These are phyloP conservation scores for Parazoanthus swiftii DNA, from an alignment of 92 coral and sea anemone species.

Conservation along the genomic window DNA sequence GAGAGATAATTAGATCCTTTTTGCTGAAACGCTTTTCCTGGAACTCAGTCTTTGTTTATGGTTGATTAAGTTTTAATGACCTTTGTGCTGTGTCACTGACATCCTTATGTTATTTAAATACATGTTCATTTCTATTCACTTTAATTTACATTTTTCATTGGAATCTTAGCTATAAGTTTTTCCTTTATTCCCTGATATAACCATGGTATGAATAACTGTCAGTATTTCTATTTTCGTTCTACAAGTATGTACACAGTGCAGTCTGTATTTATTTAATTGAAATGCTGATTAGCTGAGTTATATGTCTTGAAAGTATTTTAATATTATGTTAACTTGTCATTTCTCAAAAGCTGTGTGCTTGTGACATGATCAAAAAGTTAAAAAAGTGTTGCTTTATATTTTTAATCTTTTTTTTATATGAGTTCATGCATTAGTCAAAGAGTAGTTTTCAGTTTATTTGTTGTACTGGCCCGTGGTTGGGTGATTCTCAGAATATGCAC, in stretches of 20 bases:
- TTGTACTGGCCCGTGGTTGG: neutral
- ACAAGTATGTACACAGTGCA: neutral
- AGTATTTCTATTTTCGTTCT: neutral
- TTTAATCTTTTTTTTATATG: neutral
- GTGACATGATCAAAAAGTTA: neutral
- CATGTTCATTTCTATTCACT: neutral
- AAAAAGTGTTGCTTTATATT: neutral
- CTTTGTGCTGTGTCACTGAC: neutral
- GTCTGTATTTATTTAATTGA: too few relatives aligned
- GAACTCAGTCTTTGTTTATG: neutral
- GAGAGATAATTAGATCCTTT: neutral
- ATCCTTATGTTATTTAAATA: neutral
- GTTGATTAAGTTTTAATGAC: neutral
- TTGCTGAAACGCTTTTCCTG: conserved; percentile 39
- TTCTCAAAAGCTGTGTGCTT: neutral
- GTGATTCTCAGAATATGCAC: neutral
- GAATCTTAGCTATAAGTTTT: neutral
- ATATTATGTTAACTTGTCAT: neutral
- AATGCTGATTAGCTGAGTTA: neutral
- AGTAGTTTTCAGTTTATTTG: neutral
- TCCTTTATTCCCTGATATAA: too few relatives aligned
- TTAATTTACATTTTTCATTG: neutral
- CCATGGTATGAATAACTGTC: too few relatives aligned
- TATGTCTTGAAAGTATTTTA: neutral
- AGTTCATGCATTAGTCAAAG: neutral